Percentiles rank a stretch among this genome's conserved stretches.
phyloP scores from a whole-genome alignment of 2,797 vertebrate species.

The Gorsachius magnificus region DNA sequence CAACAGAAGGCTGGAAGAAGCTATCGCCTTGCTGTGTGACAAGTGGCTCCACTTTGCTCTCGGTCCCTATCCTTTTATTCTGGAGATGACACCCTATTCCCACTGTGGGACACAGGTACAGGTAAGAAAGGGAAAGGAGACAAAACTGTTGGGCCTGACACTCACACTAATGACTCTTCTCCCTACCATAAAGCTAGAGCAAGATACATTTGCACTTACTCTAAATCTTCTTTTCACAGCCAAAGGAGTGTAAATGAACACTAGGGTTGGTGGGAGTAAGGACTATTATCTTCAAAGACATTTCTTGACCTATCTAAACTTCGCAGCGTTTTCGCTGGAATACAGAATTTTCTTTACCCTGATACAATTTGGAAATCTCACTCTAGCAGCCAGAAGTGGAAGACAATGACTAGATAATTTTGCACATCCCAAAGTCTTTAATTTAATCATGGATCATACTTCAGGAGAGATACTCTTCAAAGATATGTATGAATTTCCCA shows the following conservation, averaged over 20 bases:
- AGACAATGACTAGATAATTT: background rate
- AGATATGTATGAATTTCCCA: background rate
- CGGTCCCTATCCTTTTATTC: background rate
- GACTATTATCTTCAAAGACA: background rate
- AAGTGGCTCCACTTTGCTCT: background rate
- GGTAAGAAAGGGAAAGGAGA: background rate
- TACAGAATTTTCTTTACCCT: background rate
- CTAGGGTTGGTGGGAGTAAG: background rate
- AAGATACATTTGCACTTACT: background rate
- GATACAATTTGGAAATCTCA: background rate
- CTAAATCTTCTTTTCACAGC: background rate
- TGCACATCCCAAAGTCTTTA: background rate
- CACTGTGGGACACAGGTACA: background rate
- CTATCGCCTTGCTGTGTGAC: background rate
- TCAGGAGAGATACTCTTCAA: background rate
- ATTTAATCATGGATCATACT: background rate
- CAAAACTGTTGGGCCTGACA: background rate
- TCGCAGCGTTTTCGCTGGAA: background rate
- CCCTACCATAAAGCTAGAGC: background rate
- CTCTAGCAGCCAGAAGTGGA: background rate
- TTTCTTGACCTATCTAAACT: background rate
- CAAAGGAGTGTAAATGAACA: conserved; percentile 11
- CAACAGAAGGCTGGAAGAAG: background rate
- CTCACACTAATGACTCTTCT: background rate
- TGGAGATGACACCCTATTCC: background rate